Base-by-base conservation (phyloP, 2,888 invertebrate genomes). In the Antheraea yamamai region DNA sequence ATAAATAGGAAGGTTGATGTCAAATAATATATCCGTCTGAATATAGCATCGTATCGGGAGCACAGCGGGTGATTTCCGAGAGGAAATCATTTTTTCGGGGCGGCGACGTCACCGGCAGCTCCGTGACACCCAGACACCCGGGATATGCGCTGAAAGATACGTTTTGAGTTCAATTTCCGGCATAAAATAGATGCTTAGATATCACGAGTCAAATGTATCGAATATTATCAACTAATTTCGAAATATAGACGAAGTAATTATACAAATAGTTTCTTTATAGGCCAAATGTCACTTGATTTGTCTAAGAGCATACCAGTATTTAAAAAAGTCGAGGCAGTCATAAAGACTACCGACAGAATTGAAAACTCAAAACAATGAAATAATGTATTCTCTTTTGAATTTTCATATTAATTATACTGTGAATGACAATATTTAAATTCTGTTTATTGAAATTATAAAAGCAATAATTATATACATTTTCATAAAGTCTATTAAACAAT, bases 121-220 rank as follows among this genome's bases (percentile, higher is more conserved):
- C 52, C 30, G 26, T 73, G 73, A 73, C 73, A 35, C 73, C 14
- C 30, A 39, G 73, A 73, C 73, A 35, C 73, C 14, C 73, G 14
- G 73, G 55, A 55, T 72, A 23, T 72, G 55, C 30, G 52, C 72
- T 55, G 51, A 55, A 55, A 47, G 74, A 74, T 75, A 64, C 51
- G 35, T 66, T 66, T 52, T 4, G 73, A 73, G 66, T 75, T 64
- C 73, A 75, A 75, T 75, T 75, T 75, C 75, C 75, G 72, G 64
- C n/a, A 61, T 64, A 52, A 73, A 51, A 66, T 66, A 75, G 73
- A 75, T 51, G 52, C 39, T 73, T 70, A 70, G 20, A 39, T 70
- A 70, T 35, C 39, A 16, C 64, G 30, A 30, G 6, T 66, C 26
- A 26, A 64, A 26, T 64, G 16, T 64, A 10, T 7, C 20, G 23